phyloP scores from a whole-genome alignment of 1,140 invertebrate species.

The Aphis craccivora region DNA sequence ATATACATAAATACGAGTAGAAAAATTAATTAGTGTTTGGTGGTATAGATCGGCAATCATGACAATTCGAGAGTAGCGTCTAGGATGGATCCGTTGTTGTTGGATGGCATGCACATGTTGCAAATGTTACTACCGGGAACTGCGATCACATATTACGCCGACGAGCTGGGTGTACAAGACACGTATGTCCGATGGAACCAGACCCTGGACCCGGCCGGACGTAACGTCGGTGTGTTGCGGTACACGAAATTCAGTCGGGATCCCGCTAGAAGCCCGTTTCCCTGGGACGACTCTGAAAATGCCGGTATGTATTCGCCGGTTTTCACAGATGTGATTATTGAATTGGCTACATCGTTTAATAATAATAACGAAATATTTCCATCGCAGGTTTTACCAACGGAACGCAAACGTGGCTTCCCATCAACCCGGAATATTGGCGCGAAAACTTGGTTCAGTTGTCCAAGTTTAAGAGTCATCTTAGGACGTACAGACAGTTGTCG shows the following conservation, averaged over 20 bases:
- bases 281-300: slow-evolving; percentile 70
- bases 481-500: slow-evolving; percentile 25
- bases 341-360: neutral
- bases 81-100: slow-evolving; percentile 69
- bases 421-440: slow-evolving; percentile 66
- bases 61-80: slow-evolving; percentile 74
- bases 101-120: slow-evolving; percentile 79
- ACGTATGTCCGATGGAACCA: slow-evolving; percentile 54
- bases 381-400: slow-evolving; percentile 69
- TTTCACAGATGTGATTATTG: neutral
- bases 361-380: neutral
- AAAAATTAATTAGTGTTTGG: neutral
- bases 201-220: slow-evolving; percentile 42
- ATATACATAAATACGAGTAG: neutral
- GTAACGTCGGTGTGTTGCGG: neutral
- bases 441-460: slow-evolving; percentile 65
- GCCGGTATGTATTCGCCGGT: slow-evolving; percentile 57
- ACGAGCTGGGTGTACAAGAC: slow-evolving; percentile 59
- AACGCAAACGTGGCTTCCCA: slow-evolving; percentile 72
- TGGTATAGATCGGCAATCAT: slow-evolving; percentile 76
- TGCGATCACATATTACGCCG: slow-evolving; percentile 59
- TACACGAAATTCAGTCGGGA: slow-evolving; percentile 66
- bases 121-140: slow-evolving; percentile 78
- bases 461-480: slow-evolving; percentile 42
- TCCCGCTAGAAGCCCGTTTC: slow-evolving; percentile 77